Conservation (phyloP, 2,797 vertebrate genomes). For the Cyclura pinguis region DNA sequence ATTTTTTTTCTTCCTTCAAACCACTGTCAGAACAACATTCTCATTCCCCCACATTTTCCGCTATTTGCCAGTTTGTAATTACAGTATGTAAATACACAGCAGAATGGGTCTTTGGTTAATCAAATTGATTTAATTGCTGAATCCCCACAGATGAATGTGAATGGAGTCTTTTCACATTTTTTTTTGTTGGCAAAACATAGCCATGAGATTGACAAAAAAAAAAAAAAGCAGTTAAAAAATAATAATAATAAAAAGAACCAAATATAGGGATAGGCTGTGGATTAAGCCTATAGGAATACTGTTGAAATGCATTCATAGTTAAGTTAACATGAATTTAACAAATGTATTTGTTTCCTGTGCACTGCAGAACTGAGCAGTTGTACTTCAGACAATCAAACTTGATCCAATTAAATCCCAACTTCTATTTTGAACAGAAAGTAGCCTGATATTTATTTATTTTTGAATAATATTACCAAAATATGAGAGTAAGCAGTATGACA, state of each 20-base stretch:
- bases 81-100: conserved; percentile 79
- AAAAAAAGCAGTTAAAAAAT: conserved; percentile 35
- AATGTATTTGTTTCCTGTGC: conserved; percentile 48
- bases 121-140: conserved; percentile 81
- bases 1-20: conserved; percentile 67
- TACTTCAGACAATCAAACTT: conserved; percentile 60
- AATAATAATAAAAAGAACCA: conserved; percentile 45
- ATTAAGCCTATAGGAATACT: conserved; percentile 50
- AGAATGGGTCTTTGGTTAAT: conserved; percentile 81
- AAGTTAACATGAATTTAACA: conserved; percentile 62
- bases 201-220: conserved; percentile 65
- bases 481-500: neutral
- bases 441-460: conserved; percentile 56
- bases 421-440: conserved; percentile 55
- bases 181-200: conserved; percentile 77
- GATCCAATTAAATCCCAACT: conserved; percentile 57
- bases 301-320: conserved; percentile 67
- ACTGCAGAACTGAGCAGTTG: conserved; percentile 40
- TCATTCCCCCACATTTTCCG: conserved; percentile 71
- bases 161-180: conserved; percentile 75
- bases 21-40: conserved; percentile 70
- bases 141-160: conserved; percentile 77
- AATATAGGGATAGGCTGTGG: conserved; percentile 64
- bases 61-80: conserved; percentile 79
- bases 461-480: conserved; percentile 51